Evolutionary conservation across 2,797 vertebrate species (phyloP).

Genomic region (Chrosomus eos): DNA sequence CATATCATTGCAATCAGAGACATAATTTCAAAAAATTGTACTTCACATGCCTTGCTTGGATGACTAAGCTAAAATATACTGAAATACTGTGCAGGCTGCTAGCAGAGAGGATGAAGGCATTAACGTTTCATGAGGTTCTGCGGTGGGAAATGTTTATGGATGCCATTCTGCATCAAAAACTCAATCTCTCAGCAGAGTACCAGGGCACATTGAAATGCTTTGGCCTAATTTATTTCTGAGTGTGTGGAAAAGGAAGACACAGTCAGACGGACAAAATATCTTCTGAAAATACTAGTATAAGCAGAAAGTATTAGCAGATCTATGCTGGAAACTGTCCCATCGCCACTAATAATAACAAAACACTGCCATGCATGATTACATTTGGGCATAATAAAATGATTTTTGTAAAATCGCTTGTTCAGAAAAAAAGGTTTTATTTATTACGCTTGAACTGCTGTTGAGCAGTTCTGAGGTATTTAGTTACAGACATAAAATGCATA

Average conservation of each 20-base stretch:
- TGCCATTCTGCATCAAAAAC: slow-evolving; percentile 68
- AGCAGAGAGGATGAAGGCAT: slow-evolving; percentile 50
- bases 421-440: slow-evolving; percentile 15
- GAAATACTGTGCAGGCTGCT: slow-evolving; percentile 33
- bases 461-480: background rate
- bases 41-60: slow-evolving; percentile 36
- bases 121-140: slow-evolving; percentile 65
- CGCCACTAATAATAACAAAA: background rate
- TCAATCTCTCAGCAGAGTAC: slow-evolving; percentile 65
- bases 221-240: slow-evolving; percentile 51
- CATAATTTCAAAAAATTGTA: slow-evolving; percentile 33
- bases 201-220: slow-evolving; percentile 65
- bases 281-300: background rate
- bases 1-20: slow-evolving; percentile 39
- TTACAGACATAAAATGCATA: background rate
- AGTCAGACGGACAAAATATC: background rate
- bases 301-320: slow-evolving; percentile 10
- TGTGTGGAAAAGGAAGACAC: slow-evolving; percentile 12
- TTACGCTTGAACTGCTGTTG: background rate
- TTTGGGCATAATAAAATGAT: background rate
- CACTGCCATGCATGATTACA: background rate
- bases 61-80: slow-evolving; percentile 49
- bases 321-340: background rate
- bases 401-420: background rate
- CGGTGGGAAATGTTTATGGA: slow-evolving; percentile 61